Percentiles rank a stretch among this genome's conserved stretches.
Evolutionary conservation across 2,797 vertebrate species (phyloP).

Genomic region (Poliocrania exsul): DNA sequence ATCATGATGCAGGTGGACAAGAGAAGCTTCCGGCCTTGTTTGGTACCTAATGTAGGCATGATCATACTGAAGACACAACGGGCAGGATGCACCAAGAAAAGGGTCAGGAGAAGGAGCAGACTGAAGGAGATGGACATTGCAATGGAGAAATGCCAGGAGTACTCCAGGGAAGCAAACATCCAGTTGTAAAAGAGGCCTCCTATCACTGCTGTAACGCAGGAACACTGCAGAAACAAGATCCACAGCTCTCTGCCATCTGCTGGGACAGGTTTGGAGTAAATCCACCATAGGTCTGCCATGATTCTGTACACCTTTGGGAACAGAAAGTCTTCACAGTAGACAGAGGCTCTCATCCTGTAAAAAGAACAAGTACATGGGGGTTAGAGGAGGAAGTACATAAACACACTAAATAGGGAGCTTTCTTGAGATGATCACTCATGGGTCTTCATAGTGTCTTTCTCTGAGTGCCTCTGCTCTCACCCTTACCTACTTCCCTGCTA

Average conservation of each 20-base stretch:
- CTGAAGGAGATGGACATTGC: conserved; percentile 70
- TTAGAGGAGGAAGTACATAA: background rate
- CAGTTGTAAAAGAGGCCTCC: conserved; percentile 83
- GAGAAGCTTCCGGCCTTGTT: conserved; percentile 86
- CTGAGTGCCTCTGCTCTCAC: background rate
- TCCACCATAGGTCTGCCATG: conserved; percentile 72
- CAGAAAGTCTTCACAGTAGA: conserved; percentile 3
- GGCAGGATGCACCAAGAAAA: conserved; percentile 84
- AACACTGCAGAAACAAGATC: conserved; percentile 81
- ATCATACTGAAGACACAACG: conserved; percentile 88
- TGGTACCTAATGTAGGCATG: conserved; percentile 86
- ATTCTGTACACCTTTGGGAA: background rate
- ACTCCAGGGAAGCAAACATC: conserved; percentile 81
- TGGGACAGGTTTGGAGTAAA: conserved; percentile 84
- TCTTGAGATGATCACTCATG: background rate
- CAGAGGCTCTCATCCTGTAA: conserved; percentile 2
- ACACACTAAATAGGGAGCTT: background rate
- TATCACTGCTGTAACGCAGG: conserved; percentile 62
- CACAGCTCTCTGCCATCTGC: conserved; percentile 73
- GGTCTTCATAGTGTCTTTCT: background rate
- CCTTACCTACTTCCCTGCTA: background rate
- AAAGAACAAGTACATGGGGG: background rate
- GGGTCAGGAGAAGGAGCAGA: conserved; percentile 72
- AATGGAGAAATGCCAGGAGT: conserved; percentile 53
- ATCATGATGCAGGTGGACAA: conserved; percentile 84